These are phyloP conservation scores for Agonopterix alstromeriana DNA, from an alignment of 2,888 invertebrate species.

Conservation along the genomic window DNA sequence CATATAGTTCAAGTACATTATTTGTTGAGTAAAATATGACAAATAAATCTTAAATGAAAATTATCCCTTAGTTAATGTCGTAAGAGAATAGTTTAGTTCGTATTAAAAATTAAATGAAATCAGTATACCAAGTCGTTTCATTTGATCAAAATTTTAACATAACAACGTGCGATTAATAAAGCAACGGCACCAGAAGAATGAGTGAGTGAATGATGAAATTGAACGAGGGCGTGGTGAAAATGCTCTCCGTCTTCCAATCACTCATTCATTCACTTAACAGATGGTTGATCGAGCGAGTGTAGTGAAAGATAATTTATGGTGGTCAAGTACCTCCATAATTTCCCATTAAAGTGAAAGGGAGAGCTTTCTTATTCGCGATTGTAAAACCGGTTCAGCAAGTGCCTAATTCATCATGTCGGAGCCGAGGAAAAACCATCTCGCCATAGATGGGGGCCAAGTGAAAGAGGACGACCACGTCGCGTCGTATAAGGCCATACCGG, in stretches of 20 bases:
- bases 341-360: constrained; percentile 28
- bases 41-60: too few relatives aligned
- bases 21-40: too few relatives aligned
- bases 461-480: constrained; percentile 68
- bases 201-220: neutral
- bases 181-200: neutral
- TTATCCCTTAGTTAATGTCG: too few relatives aligned
- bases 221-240: constrained; percentile 15
- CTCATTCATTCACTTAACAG: constrained; percentile 18
- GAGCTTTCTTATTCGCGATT: constrained; percentile 21
- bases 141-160: too few relatives aligned
- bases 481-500: constrained; percentile 76
- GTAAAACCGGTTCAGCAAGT: constrained; percentile 35
- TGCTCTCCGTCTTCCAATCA: constrained; percentile 4
- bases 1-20: too few relatives aligned
- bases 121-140: too few relatives aligned
- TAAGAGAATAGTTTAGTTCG: too few relatives aligned
- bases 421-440: constrained; percentile 58
- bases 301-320: constrained; percentile 22
- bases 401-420: constrained; percentile 55
- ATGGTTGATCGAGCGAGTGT: constrained; percentile 15
- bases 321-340: constrained; percentile 22
- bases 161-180: neutral
- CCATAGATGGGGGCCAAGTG: constrained; percentile 64
- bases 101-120: too few relatives aligned